These are phyloP conservation scores for Orchesellides sinensis DNA, from an alignment of 2,888 invertebrate species.

Conservation along the genomic window DNA sequence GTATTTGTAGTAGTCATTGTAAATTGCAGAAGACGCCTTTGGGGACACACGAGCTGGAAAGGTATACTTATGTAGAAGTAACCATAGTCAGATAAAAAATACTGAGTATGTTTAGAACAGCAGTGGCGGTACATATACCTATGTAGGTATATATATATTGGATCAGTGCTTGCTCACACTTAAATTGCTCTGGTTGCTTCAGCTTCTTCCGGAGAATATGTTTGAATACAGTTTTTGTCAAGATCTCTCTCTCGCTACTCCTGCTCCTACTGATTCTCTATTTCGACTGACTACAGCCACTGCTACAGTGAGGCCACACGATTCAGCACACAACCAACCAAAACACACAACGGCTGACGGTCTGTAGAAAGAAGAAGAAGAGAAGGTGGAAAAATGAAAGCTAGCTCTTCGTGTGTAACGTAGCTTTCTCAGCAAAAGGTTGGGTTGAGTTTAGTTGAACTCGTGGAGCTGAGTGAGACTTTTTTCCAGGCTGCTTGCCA, in stretches of 20 bases:
- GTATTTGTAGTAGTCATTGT: constrained; percentile 59
- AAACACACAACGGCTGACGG: constrained; percentile 25
- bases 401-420: not conserved
- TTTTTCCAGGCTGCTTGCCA: constrained; percentile 38
- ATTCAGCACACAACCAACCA: constrained; percentile 32
- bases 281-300: constrained; percentile 35
- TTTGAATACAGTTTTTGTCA: constrained; percentile 35
- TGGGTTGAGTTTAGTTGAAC: constrained; percentile 42
- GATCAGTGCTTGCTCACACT: constrained; percentile 1
- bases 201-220: constrained; percentile 38
- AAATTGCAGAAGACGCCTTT: constrained; percentile 64
- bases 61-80: not conserved
- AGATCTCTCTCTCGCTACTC: constrained; percentile 30
- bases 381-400: constrained; percentile 31
- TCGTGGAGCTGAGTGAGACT: constrained; percentile 50
- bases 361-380: too few relatives aligned
- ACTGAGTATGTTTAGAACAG: not conserved
- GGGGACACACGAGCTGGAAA: constrained; percentile 42
- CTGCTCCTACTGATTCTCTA: constrained; percentile 48
- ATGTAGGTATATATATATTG: not conserved
- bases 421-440: constrained; percentile 17
- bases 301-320: not conserved
- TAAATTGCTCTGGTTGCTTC: not conserved
- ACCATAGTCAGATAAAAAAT: too few relatives aligned
- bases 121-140: too few relatives aligned